Base-by-base conservation (phyloP, 2,888 invertebrate genomes). In the Aphidius colemani region DNA sequence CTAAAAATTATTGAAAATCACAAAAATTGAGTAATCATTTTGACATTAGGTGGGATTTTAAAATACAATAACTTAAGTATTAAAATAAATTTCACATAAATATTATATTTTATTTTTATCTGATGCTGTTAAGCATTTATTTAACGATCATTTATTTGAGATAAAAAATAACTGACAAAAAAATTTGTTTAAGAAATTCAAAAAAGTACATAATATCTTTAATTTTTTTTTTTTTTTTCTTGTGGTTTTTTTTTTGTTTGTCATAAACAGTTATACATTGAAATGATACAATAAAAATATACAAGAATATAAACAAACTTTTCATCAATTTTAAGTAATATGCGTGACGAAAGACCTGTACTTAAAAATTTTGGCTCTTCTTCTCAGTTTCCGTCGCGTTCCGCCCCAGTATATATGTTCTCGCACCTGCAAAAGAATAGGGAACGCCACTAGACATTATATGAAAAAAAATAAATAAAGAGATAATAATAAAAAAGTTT, bases 381-480 rank as follows among this genome's bases (percentile, higher is more conserved):
- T 58, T 43, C 48, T 61, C 44, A 53, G 59, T 63, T 63, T 59
- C 48, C 53, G 39, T 45, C 10, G 44, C 55, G 58, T 64, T 64
- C 49, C 53, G 59, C 59, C 63, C 44, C 57, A 40, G 45, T 11
- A 58, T 44, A 60, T 11, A 58, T 44, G 57, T 56, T 65, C 51
- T 65, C 65, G 65, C 65, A 61, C 61, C 65, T 66, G 66, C 68
- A 63, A 30, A 30, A 30, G 30, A 30, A 30, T 30, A 30, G 30
- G 30, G 30, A 30, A 66, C 59, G 50, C n/a, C 50, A 50, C 50
- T 50, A 13, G 59, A 60, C 67, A 61, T 63, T 63, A 63, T 45
- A 57, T 56, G 53, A 65, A 49, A 55, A 46, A 48, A 58, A 58
- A 55, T 51, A 49, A 60, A 61, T 59, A 55, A 58, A 45, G 60